phyloP scores from a whole-genome alignment of 1,140 invertebrate genomes.

The Medauroidea extradentata region DNA sequence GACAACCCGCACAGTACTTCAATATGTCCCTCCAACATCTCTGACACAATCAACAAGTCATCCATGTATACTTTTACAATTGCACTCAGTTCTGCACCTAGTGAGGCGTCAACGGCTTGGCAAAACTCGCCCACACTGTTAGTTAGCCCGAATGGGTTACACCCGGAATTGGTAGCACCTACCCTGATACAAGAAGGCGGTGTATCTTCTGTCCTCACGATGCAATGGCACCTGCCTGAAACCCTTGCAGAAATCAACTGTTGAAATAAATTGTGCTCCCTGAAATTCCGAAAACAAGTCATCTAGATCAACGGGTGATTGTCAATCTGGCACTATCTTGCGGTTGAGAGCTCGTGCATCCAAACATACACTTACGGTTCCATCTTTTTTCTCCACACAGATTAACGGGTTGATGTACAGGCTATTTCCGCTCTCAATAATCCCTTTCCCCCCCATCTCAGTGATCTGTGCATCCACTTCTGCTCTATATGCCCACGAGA shows the following conservation, averaged over 20 bases:
- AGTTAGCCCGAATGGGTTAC: conserved; percentile 6
- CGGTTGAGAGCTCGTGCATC: too few species aligned
- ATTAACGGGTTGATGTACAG: too few species aligned
- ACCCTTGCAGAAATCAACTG: not conserved
- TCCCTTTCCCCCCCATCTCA: too few species aligned
- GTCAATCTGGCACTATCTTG: too few species aligned
- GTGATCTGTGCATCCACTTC: too few species aligned
- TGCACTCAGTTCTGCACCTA: not conserved
- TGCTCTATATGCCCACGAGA: too few species aligned
- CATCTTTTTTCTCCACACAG: too few species aligned
- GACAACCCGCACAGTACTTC: conserved; percentile 11
- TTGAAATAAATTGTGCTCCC: not conserved
- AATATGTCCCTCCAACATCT: conserved; percentile 42
- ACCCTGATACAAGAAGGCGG: not conserved
- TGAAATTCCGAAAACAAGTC: not conserved
- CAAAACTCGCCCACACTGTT: not conserved
- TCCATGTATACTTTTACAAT: conserved; percentile 39
- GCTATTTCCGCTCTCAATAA: too few species aligned
- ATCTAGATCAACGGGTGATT: too few species aligned
- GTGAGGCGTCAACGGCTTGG: not conserved
- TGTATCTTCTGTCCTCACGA: not conserved
- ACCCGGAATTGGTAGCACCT: not conserved
- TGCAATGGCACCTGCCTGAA: not conserved
- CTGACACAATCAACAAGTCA: conserved; percentile 44
- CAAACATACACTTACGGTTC: too few species aligned